phyloP scores from a whole-genome alignment of 2,797 vertebrate genomes.

The Myotis vivesi region DNA sequence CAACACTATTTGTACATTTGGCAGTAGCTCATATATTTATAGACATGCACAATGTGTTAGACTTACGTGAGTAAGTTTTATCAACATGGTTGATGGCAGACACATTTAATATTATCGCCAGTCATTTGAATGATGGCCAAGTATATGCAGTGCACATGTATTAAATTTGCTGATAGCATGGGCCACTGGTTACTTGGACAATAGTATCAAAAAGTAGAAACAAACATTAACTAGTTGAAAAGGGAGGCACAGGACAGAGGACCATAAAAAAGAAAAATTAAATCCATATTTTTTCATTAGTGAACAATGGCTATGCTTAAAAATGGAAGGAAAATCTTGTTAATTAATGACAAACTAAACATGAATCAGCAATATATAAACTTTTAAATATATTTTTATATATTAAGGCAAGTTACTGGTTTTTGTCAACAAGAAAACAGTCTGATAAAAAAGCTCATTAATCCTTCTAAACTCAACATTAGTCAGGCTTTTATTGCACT shows the following conservation, averaged over 20 bases:
- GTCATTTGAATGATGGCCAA: not conserved
- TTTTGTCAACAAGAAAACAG: not conserved
- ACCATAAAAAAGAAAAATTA: not conserved
- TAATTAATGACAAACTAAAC: not conserved
- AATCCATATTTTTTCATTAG: not conserved
- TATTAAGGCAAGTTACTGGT: not conserved
- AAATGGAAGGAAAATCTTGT: not conserved
- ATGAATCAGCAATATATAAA: not conserved
- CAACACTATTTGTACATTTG: not conserved
- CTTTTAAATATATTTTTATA: not conserved
- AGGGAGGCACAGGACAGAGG: not conserved
- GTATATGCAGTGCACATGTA: not conserved
- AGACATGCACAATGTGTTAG: not conserved
- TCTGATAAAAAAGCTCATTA: not conserved
- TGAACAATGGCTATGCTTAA: not conserved
- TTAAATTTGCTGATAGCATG: not conserved
- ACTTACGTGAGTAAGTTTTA: not conserved
- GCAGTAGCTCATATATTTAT: not conserved
- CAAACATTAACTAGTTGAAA: not conserved
- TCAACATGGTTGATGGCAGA: not conserved
- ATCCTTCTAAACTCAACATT: constrained; percentile 18
- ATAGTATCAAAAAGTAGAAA: constrained; percentile 21
- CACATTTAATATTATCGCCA: constrained; percentile 24
- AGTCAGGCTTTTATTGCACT: not conserved
- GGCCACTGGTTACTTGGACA: not conserved